Base-by-base conservation (phyloP, 1,140 invertebrate species). In the Goniozus legneri region DNA sequence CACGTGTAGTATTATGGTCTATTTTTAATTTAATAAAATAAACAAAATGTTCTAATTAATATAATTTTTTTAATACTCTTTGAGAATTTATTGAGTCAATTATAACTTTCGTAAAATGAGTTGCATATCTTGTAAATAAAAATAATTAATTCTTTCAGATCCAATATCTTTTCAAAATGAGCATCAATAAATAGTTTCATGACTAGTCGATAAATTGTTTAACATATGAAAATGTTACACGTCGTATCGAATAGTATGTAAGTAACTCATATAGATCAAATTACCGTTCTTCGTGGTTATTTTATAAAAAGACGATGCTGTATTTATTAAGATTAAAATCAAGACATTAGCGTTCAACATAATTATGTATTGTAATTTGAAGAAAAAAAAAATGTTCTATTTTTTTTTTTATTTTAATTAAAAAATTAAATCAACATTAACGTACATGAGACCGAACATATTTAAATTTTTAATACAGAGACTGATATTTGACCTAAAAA, bases 401-500 rank as follows among this genome's bases (percentile, higher is more conserved):
- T n/a, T n/a, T n/a, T n/a, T n/a, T n/a, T n/a, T n/a, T n/a, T n/a
- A n/a, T n/a, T n/a, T n/a, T n/a, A n/a, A n/a, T n/a, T n/a, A 37
- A 37, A 18, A 44, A 32, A 43, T 39, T 8, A 44, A 32, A 38
- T 40, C 47, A 39, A 35, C 39, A 21, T 4, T 27, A 10, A 27
- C 24, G 47, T 53, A 54, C 38, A 43, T 56, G 45, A 47, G 52
- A 51, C 50, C 38, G 56, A 53, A 50, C 60, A 57, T 62, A 57
- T 58, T 58, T 55, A 62, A 61, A 60, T 48, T 61, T 61, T 66
- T 56, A 59, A 67, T 61, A 64, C 60, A 65, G 65, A 67, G 67
- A 70, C 65, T 68, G 64, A 68, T 67, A 67, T 60, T 64, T 64
- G 65, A 69, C 57, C 60, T 64, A 67, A 64, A 70, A 64, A 12